Conservation (phyloP, 2,797 vertebrate genomes). For the Clamator glandarius region DNA sequence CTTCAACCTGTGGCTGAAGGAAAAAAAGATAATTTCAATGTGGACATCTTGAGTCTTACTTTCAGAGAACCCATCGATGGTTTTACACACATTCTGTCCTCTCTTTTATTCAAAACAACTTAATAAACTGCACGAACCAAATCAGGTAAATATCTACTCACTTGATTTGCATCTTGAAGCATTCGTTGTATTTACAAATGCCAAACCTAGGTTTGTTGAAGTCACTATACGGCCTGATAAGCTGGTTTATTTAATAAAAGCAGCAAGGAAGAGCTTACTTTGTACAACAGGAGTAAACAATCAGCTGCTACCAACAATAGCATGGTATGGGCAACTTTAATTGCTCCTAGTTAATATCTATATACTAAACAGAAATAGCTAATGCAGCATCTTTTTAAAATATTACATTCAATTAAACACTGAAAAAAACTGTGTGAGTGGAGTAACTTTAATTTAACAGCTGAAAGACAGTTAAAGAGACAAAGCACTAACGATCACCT, state of each 20-base stretch:
- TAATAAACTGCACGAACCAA: neutral
- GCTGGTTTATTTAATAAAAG: neutral
- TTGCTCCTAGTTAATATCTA: neutral
- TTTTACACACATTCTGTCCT: neutral
- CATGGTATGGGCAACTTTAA: neutral
- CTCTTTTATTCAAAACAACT: neutral
- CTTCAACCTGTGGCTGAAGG: conserved; percentile 95
- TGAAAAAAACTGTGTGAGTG: neutral
- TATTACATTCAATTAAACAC: neutral
- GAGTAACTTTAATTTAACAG: neutral
- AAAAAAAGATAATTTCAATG: neutral
- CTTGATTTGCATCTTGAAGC: neutral
- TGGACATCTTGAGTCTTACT: neutral
- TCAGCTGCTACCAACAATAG: neutral
- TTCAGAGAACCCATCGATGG: neutral
- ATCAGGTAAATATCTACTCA: neutral
- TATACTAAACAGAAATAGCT: neutral
- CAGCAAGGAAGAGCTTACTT: neutral
- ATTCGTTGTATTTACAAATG: neutral
- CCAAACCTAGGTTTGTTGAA: neutral
- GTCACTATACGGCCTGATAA: neutral
- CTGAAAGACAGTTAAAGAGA: neutral
- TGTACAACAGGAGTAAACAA: neutral
- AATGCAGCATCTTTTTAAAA: neutral
- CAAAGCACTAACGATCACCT: neutral